Evolutionary conservation across 2,888 invertebrate species (phyloP).

Genomic region (Diplazon laetatorius): DNA sequence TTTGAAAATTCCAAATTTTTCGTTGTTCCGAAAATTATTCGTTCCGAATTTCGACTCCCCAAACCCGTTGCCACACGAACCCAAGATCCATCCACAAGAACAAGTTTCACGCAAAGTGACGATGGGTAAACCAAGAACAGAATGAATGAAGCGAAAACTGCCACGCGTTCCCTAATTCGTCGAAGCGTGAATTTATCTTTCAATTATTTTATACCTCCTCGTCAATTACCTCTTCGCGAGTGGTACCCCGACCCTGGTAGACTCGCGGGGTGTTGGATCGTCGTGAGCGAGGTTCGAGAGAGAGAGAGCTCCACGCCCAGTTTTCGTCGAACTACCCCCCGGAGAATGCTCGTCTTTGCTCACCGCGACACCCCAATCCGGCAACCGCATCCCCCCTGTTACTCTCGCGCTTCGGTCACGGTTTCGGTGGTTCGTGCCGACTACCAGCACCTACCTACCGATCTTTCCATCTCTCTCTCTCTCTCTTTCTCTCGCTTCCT

Average conservation of each 20-base stretch:
- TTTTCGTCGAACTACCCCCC: slow-evolving; percentile 50
- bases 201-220: slow-evolving; percentile 79
- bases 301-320: slow-evolving; percentile 60
- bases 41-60: too few relatives aligned
- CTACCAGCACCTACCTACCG: slow-evolving; percentile 51
- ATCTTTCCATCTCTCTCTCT: too few relatives aligned
- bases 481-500: slow-evolving; percentile 58
- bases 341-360: slow-evolving; percentile 55
- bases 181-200: slow-evolving; percentile 75
- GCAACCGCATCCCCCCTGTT: slow-evolving; percentile 48
- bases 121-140: slow-evolving; percentile 55
- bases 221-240: slow-evolving; percentile 76
- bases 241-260: slow-evolving; percentile 54
- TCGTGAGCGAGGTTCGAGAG: slow-evolving; percentile 58
- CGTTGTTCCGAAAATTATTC: too few relatives aligned
- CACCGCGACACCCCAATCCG: slow-evolving; percentile 57
- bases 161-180: slow-evolving; percentile 69
- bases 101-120: slow-evolving; percentile 50
- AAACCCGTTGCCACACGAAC: too few relatives aligned
- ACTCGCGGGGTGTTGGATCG: slow-evolving; percentile 59
- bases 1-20: too few relatives aligned
- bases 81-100: neutral
- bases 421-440: slow-evolving; percentile 46
- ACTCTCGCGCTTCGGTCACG: slow-evolving; percentile 42
- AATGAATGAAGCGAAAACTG: slow-evolving; percentile 16